Conservation (phyloP, 2,888 invertebrate species). For the Malthinus seriepunctatus region DNA sequence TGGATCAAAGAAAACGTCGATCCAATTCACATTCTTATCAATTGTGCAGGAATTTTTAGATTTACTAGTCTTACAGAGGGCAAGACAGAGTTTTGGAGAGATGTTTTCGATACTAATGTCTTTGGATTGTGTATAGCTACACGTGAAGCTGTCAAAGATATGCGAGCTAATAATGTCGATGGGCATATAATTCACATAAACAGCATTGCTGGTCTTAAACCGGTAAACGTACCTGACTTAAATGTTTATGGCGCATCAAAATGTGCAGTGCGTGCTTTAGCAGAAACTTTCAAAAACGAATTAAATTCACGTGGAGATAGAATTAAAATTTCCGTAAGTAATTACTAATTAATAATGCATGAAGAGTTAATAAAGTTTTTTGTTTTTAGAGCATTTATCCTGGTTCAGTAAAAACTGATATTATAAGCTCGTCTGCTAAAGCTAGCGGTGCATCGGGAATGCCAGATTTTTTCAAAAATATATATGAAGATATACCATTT, state of each 20-base stretch:
- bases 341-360: too few species aligned
- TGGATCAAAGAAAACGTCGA: conserved; percentile 34
- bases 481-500: neutral
- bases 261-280: conserved; percentile 22
- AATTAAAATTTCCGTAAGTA: conserved; percentile 29
- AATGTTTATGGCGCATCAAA: conserved; percentile 24
- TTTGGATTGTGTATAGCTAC: conserved; percentile 23
- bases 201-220: conserved; percentile 25
- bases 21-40: conserved; percentile 33
- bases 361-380: neutral
- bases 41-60: conserved; percentile 33
- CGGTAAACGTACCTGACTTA: conserved; percentile 8
- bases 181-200: conserved; percentile 32
- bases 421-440: neutral
- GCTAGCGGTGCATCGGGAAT: neutral
- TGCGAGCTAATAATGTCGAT: conserved; percentile 21
- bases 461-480: neutral
- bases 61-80: conserved; percentile 25
- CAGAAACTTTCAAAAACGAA: conserved; percentile 25
- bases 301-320: conserved; percentile 14
- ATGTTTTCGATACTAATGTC: conserved; percentile 25
- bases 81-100: conserved; percentile 10
- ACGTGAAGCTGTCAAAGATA: conserved; percentile 26
- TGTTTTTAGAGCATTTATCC: neutral
- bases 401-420: neutral